Base-by-base conservation (phyloP, 1,140 invertebrate species). In the Arctopsyche grandis region DNA sequence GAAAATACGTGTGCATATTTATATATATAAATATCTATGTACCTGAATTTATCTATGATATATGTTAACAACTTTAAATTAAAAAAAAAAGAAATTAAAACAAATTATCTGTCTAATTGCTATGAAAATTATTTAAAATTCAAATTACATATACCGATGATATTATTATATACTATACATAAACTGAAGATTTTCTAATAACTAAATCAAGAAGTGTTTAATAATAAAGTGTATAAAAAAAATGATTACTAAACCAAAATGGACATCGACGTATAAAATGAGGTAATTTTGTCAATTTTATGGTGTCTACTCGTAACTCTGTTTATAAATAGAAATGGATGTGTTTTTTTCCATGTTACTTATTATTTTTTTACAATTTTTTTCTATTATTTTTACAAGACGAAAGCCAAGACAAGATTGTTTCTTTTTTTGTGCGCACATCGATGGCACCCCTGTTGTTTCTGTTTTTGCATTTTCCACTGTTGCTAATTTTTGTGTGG, bases 261-360 rank as follows among this genome's bases (percentile, higher is more conserved):
- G 81, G 81, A 82, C 70, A 56, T 52, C 81, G 78, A 24, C 78
- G 56, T 46, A 14, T 74, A 77, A 78, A 22, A 12, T 44, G 79
- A 82, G 81, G 81, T 82, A 82, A 82, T 82, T 76, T 82, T 79
- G 74, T 82, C 75, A 81, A 71, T 71, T 73, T 82, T 82, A 82
- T 80, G 81, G 75, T 82, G 81, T 82, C 75, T 82, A 79, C 76
- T 82, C 81, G 81, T 82, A 82, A 82, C 78, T 80, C 81, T 82
- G 81, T 82, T 82, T 80, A 79, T 78, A 38, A 19, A 80, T 82
- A 82, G 81, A 79, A 79, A 82, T 82, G 70, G 79, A 80, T 82
- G 79, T 79, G 52, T 82, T 83, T 78, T 69, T 81, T 81, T 82
- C 24, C 38, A 75, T 78, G 48, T 83, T 77, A 80, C 21, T 76